Conservation (phyloP, 2,888 invertebrate species). For the Drosophila lacicola region DNA sequence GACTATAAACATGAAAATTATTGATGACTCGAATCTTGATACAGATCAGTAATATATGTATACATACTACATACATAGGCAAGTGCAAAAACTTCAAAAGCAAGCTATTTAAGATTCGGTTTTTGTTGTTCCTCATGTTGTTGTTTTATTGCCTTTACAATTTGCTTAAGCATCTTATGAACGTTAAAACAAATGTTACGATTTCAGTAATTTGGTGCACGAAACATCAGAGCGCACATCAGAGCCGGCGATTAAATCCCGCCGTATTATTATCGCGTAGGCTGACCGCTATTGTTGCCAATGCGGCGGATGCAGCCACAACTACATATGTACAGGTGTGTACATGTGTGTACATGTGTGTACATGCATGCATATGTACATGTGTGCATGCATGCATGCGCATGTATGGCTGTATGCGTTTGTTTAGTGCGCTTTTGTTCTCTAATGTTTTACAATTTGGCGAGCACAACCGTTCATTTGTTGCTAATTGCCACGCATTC, state of each 20-base stretch:
- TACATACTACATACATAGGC: neutral
- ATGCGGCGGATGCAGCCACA: constrained; percentile 34
- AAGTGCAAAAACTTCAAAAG: neutral
- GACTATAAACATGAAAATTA: too few species aligned
- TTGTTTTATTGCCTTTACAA: constrained; percentile 20
- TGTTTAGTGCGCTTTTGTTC: constrained; percentile 70
- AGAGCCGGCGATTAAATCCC: constrained; percentile 16
- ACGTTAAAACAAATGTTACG: constrained; percentile 51
- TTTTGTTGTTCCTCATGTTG: neutral
- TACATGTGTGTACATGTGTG: neutral
- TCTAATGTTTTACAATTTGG: constrained; percentile 69
- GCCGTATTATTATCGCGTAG: constrained; percentile 69
- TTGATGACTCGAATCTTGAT: too few species aligned
- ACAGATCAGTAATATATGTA: too few species aligned
- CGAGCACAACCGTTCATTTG: constrained; percentile 56
- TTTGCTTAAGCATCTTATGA: constrained; percentile 47
- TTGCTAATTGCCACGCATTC: constrained; percentile 67
- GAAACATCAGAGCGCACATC: constrained; percentile 10
- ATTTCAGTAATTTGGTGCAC: constrained; percentile 53
- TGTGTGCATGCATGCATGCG: neutral
- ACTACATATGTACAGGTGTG: constrained; percentile 34
- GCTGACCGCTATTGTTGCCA: constrained; percentile 36
- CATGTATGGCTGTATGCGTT: neutral
- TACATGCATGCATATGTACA: neutral
- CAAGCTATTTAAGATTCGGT: constrained; percentile 9